Evolutionary conservation across 2,113 vertebrate genomes (phyloP).

Genomic region (Phainopepla nitens): DNA sequence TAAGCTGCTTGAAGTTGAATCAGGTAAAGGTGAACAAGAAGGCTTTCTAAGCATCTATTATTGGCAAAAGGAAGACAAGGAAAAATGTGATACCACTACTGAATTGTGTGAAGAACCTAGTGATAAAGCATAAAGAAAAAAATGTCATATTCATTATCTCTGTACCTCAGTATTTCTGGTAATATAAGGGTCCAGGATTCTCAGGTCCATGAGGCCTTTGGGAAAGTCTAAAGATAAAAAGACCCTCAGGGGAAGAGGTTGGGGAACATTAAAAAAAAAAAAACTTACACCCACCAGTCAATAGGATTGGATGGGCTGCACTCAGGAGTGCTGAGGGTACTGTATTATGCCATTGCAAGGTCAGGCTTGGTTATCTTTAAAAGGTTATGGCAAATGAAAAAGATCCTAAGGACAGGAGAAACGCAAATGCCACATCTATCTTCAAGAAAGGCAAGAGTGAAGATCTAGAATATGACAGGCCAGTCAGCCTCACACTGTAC

Average conservation of each 20-base stretch:
- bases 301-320: not conserved
- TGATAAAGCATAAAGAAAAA: not conserved
- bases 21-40: not conserved
- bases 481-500: not conserved
- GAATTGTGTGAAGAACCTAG: not conserved
- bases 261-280: not conserved
- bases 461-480: not conserved
- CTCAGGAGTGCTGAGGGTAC: accelerated
- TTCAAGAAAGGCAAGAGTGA: not conserved
- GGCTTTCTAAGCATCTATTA: not conserved
- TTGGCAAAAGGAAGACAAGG: not conserved
- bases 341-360: not conserved
- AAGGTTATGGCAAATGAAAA: not conserved
- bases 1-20: not conserved
- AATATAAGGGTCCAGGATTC: not conserved
- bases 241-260: not conserved
- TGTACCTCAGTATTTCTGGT: not conserved
- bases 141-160: not conserved
- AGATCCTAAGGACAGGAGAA: not conserved
- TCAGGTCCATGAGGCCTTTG: not conserved
- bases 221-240: not conserved
- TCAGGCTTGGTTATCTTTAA: not conserved
- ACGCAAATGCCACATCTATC: not conserved
- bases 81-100: not conserved
- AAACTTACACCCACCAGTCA: not conserved